Evolutionary conservation across 64 coral and sea anemone species (phyloP).

Genomic region (Cladopsammia gracilis): DNA sequence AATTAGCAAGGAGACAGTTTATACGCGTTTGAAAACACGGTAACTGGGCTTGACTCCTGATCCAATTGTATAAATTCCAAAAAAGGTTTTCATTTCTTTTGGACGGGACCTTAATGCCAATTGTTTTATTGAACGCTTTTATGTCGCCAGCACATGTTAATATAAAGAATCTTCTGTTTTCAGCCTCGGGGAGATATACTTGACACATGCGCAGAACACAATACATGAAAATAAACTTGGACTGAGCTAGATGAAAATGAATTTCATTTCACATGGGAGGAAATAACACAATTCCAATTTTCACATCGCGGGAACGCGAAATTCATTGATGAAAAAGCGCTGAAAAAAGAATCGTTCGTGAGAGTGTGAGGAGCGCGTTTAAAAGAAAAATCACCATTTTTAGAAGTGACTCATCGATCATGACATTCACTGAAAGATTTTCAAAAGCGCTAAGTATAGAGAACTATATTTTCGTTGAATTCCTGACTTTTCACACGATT

Average conservation of each 20-base stretch:
- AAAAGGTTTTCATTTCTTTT: constrained; percentile 36
- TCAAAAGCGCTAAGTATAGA: background rate
- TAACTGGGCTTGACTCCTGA: constrained; percentile 43
- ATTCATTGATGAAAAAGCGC: background rate
- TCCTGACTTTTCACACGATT: background rate
- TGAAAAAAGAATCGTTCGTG: background rate
- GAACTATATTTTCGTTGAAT: background rate
- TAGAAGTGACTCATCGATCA: background rate
- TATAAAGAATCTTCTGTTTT: background rate
- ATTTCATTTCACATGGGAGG: background rate
- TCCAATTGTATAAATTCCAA: constrained; percentile 28
- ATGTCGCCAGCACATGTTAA: constrained; percentile 34
- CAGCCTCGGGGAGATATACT: constrained; percentile 12
- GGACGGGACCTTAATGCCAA: constrained; percentile 9
- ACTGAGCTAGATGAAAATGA: background rate
- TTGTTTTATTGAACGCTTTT: constrained; percentile 21
- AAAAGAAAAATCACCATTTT: background rate
- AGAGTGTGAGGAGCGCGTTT: background rate
- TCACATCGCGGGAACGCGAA: background rate
- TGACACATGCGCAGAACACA: constrained; percentile 15
- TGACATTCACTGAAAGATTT: background rate
- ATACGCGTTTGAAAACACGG: constrained; percentile 23
- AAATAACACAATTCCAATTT: background rate
- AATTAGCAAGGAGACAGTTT: background rate
- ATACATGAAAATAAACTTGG: background rate